Conservation (phyloP, 2,888 invertebrate genomes). For the Chaitophorus viminalis region DNA sequence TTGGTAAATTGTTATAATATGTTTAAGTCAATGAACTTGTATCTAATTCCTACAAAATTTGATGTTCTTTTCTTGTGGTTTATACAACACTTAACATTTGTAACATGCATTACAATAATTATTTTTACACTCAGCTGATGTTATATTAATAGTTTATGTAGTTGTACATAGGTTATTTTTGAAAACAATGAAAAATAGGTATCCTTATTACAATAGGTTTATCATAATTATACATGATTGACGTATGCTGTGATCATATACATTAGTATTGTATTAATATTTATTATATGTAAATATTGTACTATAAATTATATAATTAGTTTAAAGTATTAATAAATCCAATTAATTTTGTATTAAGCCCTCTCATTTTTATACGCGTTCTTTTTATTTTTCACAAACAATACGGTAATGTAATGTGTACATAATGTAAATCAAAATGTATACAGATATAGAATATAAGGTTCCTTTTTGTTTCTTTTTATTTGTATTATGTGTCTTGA, state of each 20-base stretch:
- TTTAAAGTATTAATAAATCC: constrained; percentile 28
- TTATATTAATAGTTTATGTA: constrained; percentile 32
- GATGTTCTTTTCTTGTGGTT: background rate
- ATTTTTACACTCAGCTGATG: constrained; percentile 28
- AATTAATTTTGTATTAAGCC: constrained; percentile 57
- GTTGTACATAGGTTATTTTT: constrained; percentile 35
- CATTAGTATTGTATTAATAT: constrained; percentile 56
- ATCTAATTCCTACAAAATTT: background rate
- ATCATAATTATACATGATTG: constrained; percentile 45
- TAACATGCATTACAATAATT: constrained; percentile 4
- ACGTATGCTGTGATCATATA: constrained; percentile 61
- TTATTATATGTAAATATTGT: constrained; percentile 41
- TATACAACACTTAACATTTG: background rate
- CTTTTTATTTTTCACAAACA: constrained; percentile 47
- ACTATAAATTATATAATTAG: constrained; percentile 53
- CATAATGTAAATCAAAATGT: constrained; percentile 58
- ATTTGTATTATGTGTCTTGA: constrained; percentile 55
- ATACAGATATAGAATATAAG: constrained; percentile 56
- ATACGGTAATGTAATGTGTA: constrained; percentile 26
- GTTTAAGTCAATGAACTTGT: background rate
- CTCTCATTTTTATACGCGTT: constrained; percentile 51
- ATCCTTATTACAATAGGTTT: constrained; percentile 56
- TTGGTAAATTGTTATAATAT: background rate
- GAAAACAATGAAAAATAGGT: constrained; percentile 37
- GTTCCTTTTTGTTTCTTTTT: constrained; percentile 55